Evolutionary conservation across 2,797 vertebrate genomes (phyloP).

Genomic region (Coregonus suidteri): DNA sequence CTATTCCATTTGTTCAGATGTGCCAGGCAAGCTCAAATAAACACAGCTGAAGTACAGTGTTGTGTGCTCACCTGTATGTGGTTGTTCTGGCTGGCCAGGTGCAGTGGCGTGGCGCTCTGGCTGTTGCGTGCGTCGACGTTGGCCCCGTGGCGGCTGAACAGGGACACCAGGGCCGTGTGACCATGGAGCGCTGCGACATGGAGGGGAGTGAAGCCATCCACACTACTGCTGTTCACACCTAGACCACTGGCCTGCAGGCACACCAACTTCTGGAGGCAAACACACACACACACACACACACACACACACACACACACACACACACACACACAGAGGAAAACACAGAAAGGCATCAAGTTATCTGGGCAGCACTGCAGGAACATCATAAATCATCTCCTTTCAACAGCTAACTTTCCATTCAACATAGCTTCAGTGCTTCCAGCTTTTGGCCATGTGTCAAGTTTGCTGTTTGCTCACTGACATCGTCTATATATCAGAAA

Average conservation of each 20-base stretch:
- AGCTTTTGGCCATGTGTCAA: not conserved
- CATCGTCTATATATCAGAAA: not conserved
- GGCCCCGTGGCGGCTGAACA: slow-evolving; percentile 85
- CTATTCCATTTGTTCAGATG: not conserved
- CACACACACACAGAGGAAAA: not conserved
- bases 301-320: not conserved
- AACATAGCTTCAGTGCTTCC: not conserved
- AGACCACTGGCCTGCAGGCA: slow-evolving; percentile 76
- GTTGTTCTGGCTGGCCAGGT: slow-evolving; percentile 89
- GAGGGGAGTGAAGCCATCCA: slow-evolving; percentile 82
- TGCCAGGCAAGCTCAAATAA: not conserved
- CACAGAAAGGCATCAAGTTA: not conserved
- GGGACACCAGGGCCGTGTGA: slow-evolving; percentile 69
- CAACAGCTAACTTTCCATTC: not conserved
- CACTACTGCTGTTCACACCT: slow-evolving; percentile 82
- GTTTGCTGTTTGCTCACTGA: not conserved
- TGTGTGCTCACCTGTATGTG: slow-evolving; percentile 79
- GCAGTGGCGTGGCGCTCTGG: slow-evolving; percentile 84
- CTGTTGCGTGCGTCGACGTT: slow-evolving; percentile 74
- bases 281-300: not conserved
- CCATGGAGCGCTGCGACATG: slow-evolving; percentile 89
- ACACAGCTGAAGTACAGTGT: not conserved
- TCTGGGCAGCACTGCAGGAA: not conserved
- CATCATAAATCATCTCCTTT: not conserved
- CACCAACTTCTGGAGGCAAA: slow-evolving; percentile 67